These are phyloP conservation scores for Drosophila falleni DNA, from an alignment of 2,888 invertebrate genomes.

Conservation along the genomic window DNA sequence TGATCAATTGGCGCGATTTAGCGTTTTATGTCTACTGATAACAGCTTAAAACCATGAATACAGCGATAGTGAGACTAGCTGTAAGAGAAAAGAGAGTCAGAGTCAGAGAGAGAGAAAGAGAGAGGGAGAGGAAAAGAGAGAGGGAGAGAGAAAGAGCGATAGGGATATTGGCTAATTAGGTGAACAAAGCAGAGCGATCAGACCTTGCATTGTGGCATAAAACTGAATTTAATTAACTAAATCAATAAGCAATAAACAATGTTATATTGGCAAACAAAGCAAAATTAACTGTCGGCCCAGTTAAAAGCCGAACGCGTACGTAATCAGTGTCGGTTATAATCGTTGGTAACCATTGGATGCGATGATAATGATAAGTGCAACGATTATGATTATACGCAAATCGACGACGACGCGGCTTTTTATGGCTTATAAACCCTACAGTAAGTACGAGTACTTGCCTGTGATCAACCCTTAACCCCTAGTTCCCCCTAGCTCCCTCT, in stretches of 20 bases:
- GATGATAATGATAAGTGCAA: constrained; percentile 52
- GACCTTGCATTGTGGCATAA: constrained; percentile 30
- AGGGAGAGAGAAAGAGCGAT: constrained; percentile 1
- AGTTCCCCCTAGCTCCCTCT: neutral
- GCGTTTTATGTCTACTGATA: constrained; percentile 51
- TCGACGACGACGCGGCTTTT: constrained; percentile 24
- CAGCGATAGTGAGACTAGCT: neutral
- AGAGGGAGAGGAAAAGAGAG: neutral
- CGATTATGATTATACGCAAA: constrained; percentile 50
- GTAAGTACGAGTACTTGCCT: neutral
- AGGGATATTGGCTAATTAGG: constrained; percentile 52
- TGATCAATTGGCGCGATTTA: constrained; percentile 61
- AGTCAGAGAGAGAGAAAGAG: constrained; percentile 2
- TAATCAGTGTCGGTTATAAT: constrained; percentile 57
- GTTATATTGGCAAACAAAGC: constrained; percentile 39
- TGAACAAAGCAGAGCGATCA: constrained; percentile 45
- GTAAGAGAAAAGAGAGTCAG: neutral
- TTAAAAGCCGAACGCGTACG: constrained; percentile 58
- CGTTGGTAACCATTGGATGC: constrained; percentile 25
- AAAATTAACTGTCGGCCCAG: constrained; percentile 45
- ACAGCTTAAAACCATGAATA: constrained; percentile 12
- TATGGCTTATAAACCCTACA: constrained; percentile 39
- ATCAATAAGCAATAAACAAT: constrained; percentile 62
- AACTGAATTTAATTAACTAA: constrained; percentile 71
- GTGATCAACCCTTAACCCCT: no score